phyloP scores from a whole-genome alignment of 1,140 invertebrate species.

The Apis laboriosa region DNA sequence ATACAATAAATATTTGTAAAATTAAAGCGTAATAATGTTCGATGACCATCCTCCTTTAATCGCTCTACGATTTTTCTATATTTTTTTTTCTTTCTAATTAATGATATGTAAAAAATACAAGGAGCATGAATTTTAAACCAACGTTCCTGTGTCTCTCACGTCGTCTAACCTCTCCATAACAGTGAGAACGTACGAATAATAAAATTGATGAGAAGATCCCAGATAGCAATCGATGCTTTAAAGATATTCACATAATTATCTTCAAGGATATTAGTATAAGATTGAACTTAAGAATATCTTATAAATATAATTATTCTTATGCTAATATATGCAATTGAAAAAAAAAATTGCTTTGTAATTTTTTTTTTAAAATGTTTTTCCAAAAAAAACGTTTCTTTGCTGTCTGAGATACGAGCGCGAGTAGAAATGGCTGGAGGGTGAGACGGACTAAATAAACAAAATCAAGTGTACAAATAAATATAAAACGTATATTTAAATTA shows the following conservation, averaged over 20 bases:
- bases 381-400: too few relatives aligned
- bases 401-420: too few relatives aligned
- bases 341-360: too few relatives aligned
- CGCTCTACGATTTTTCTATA: background rate
- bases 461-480: conserved; percentile 69
- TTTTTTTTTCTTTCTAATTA: background rate
- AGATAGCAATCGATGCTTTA: too few relatives aligned
- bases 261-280: too few relatives aligned
- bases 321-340: too few relatives aligned
- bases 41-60: background rate
- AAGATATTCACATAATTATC: too few relatives aligned
- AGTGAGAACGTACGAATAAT: background rate
- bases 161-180: background rate
- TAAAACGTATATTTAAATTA: conserved; percentile 72
- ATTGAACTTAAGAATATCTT: too few relatives aligned
- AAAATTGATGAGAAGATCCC: background rate
- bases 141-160: background rate
- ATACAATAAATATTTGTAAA: background rate
- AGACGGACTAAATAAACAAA: conserved; percentile 56
- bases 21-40: background rate
- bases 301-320: too few relatives aligned
- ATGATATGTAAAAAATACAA: conserved; percentile 53
- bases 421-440: conserved; percentile 27
- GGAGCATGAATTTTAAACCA: conserved; percentile 25
- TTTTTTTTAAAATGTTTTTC: too few relatives aligned